phyloP scores from a whole-genome alignment of 2,888 invertebrate genomes.

The Tholera decimalis region DNA sequence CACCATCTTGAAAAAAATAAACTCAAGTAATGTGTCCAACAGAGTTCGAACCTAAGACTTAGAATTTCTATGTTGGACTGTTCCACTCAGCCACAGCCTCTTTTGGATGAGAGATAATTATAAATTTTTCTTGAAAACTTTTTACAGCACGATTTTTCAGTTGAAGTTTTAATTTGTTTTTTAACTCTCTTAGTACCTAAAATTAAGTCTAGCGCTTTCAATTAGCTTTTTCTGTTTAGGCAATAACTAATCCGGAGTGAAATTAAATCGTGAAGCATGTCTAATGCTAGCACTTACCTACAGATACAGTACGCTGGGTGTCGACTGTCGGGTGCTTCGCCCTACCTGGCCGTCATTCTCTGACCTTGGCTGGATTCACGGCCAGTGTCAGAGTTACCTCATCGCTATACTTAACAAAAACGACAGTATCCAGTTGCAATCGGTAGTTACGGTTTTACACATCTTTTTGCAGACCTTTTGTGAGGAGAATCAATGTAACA shows the following conservation, averaged over 20 bases:
- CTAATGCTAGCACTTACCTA: constrained; percentile 1
- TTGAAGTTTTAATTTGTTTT: too few relatives aligned
- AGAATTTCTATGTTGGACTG: too few relatives aligned
- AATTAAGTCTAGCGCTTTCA: background rate
- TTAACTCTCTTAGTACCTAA: background rate
- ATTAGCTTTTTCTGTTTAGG: background rate
- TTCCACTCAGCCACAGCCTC: too few relatives aligned
- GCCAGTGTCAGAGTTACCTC: constrained; percentile 31
- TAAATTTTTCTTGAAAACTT: too few relatives aligned
- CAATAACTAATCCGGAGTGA: background rate
- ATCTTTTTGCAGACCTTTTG: background rate
- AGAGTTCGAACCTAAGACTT: too few relatives aligned
- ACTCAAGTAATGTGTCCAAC: too few relatives aligned
- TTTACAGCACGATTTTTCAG: too few relatives aligned
- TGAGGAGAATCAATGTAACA: background rate
- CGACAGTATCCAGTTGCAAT: constrained; percentile 5
- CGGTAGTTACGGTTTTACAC: background rate
- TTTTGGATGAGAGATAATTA: too few relatives aligned
- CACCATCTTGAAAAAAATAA: too few relatives aligned
- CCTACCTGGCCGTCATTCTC: constrained; percentile 9
- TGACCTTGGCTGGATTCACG: constrained; percentile 39
- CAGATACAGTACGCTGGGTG: background rate
- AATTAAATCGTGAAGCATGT: constrained; percentile 19
- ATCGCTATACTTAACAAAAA: constrained; percentile 10
- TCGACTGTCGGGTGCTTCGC: background rate